phyloP scores from a whole-genome alignment of 2,888 invertebrate genomes.

The Psococerastis gibbosa region DNA sequence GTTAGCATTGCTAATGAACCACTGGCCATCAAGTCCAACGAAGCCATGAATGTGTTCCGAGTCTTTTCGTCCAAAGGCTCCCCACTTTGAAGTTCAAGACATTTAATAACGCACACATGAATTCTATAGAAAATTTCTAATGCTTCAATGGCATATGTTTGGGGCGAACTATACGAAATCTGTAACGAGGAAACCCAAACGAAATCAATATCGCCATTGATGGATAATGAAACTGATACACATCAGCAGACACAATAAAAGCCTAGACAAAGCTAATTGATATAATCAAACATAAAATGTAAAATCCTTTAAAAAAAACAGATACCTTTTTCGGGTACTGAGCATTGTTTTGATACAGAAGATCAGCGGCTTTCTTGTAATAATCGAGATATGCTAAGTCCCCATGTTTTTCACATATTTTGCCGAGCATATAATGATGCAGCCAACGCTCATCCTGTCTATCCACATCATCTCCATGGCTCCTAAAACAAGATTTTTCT shows the following conservation, averaged over 20 bases:
- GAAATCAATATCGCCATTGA: too few relatives aligned
- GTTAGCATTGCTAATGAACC: constrained; percentile 30
- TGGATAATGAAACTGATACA: too few relatives aligned
- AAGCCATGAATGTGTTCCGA: constrained; percentile 38
- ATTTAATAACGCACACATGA: constrained; percentile 76
- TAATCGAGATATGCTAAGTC: constrained; percentile 54
- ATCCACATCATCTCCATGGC: constrained; percentile 31
- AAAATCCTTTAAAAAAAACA: too few relatives aligned
- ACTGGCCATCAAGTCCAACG: constrained; percentile 29
- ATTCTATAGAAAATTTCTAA: constrained; percentile 56
- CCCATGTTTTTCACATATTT: constrained; percentile 74
- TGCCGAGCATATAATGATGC: constrained; percentile 88
- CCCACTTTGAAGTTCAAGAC: constrained; percentile 56
- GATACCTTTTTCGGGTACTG: constrained; percentile 58
- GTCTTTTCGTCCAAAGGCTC: constrained; percentile 39
- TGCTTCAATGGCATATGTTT: constrained; percentile 70
- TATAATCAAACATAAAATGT: too few relatives aligned
- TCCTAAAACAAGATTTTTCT: constrained; percentile 13
- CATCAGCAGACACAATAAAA: too few relatives aligned
- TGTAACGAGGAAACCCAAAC: too few relatives aligned
- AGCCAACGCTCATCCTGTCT: constrained; percentile 76
- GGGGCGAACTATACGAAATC: constrained; percentile 67
- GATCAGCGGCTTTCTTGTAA: constrained; percentile 41
- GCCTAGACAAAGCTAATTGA: too few relatives aligned
- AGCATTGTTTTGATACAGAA: constrained; percentile 54